Base-by-base conservation (phyloP, 2,113 vertebrate genomes). In the Sapayoa aenigma region DNA sequence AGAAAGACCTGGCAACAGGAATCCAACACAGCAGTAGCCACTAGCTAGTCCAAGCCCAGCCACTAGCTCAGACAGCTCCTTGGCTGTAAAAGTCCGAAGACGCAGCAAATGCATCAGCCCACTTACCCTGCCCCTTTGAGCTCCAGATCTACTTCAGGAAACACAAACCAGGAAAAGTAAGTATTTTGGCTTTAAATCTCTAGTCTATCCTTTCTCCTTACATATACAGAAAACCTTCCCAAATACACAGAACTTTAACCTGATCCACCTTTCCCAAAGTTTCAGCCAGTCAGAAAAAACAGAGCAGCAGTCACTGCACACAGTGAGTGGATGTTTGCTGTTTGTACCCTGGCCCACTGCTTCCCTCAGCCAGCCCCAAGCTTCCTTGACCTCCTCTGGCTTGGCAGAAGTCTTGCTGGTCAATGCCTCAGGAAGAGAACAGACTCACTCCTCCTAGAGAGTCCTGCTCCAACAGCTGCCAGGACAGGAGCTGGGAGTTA, bases 341-440 rank as follows among this genome's bases (percentile, higher is more conserved):
- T 72, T 41, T 84, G 46, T 49, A 71, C 53, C 50, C 4, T 0
- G 77, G 41, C 59, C 46, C 37, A 5, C 28, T 59, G 60, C 65
- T 67, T n/a, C 44, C 31, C 37, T 31, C 33, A 65, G 35, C 46
- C 65, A 58, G 22, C 24, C 63, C 65, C 2, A 1, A 41, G 65
- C 50, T 46, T 27, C 56, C 74, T 14, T 1, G 0, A 44, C 77
- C 47, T 77, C n/a, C 65, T 25, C 65, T 23, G 50, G 19, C 81
- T 60, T 60, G 49, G 76, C 44, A 65, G 33, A 60, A 65, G 18
- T 11, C 81, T 73, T 0, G 0, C 35, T 84, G 90, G 63, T 14
- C 58, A 59, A 5, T 6, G 11, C 25, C 49, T 50, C 0, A 1
- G 37, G n/a, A 77, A 84, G 11, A 22, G 41, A 52, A 66, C 0